Conservation (phyloP, 2,888 invertebrate species). For the Cotesia congregata region DNA sequence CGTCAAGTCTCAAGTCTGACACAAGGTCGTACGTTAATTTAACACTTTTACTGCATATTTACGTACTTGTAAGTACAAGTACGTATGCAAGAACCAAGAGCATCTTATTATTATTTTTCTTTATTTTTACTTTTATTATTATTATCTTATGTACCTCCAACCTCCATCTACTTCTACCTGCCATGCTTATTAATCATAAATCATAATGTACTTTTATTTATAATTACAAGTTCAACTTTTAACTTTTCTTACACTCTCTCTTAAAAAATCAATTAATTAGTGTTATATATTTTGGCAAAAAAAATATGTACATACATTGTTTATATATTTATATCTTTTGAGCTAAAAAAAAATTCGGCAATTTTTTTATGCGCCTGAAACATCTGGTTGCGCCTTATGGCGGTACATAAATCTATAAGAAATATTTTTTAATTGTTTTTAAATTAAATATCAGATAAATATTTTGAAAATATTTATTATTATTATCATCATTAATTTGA, state of each 20-base stretch:
- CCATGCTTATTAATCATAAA: neutral
- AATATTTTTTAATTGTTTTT: neutral
- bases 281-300: too few species aligned
- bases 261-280: too few species aligned
- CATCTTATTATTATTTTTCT: neutral
- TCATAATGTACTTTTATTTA: too few species aligned
- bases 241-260: too few species aligned
- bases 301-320: too few species aligned
- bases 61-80: neutral
- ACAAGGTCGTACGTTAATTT: constrained; percentile 30
- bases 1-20: constrained; percentile 35
- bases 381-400: neutral
- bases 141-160: too few species aligned
- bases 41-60: constrained; percentile 7
- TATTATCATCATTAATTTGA: too few species aligned
- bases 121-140: too few species aligned
- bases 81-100: neutral
- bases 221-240: too few species aligned
- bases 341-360: neutral
- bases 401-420: neutral
- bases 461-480: too few species aligned
- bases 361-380: neutral
- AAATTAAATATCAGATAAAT: neutral
- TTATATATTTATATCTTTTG: neutral
- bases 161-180: neutral